A percentile compares a stretch with the other conserved stretches of the same genome.
phyloP scores from a whole-genome alignment of 2,113 vertebrate genomes.

The Orcinus orca region DNA sequence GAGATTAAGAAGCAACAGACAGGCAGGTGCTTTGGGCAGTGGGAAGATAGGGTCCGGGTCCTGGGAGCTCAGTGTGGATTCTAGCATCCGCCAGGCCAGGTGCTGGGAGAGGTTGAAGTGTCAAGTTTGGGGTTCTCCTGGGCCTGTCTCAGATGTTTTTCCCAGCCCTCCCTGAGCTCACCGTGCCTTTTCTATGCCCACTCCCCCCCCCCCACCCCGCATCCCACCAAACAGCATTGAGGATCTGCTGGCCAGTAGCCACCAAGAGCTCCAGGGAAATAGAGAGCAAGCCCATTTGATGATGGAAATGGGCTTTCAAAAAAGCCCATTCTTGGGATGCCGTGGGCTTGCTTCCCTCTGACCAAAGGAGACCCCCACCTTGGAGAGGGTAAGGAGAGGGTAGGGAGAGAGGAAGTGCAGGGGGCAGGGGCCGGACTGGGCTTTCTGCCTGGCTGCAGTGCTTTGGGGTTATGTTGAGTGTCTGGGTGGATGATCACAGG shows the following conservation, averaged over 20 bases:
- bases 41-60: neutral
- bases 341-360: neutral
- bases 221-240: neutral
- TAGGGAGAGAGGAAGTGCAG: neutral
- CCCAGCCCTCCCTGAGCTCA: neutral
- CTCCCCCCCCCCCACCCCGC: neutral
- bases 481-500: neutral
- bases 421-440: neutral
- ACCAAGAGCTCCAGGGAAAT: neutral
- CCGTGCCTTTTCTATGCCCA: neutral
- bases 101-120: neutral
- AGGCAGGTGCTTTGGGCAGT: neutral
- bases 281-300: neutral
- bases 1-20: neutral
- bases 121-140: neutral
- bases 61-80: neutral
- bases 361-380: neutral
- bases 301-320: neutral
- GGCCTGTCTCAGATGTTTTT: neutral
- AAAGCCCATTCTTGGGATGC: neutral
- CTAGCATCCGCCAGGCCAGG: neutral
- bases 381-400: neutral
- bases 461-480: neutral
- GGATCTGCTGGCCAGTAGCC: neutral
- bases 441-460: neutral